Evolutionary conservation across 2,113 vertebrate species (phyloP).

Genomic region (Cyrtonyx montezumae): DNA sequence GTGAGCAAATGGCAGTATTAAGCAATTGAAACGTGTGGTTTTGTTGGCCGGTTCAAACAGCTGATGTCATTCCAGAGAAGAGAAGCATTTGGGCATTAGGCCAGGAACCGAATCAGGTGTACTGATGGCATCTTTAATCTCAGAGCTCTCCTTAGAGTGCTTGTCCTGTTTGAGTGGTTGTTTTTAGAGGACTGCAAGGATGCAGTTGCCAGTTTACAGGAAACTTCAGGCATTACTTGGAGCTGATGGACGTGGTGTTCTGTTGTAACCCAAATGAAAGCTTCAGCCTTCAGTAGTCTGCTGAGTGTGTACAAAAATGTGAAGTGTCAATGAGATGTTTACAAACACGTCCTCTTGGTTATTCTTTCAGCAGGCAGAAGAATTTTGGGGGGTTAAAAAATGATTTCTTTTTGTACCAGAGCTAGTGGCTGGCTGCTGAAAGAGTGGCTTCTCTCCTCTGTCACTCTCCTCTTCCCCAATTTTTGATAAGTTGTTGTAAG

Average conservation of each 20-base stretch:
- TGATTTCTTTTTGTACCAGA: not conserved
- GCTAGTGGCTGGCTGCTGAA: not conserved
- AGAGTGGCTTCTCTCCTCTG: not conserved
- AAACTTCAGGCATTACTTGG: not conserved
- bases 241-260: not conserved
- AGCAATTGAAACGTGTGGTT: not conserved
- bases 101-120: not conserved
- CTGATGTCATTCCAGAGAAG: not conserved
- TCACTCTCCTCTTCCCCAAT: not conserved
- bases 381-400: not conserved
- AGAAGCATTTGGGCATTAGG: not conserved
- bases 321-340: not conserved
- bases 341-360: not conserved
- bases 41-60: not conserved
- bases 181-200: not conserved
- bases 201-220: not conserved
- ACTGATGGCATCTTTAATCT: not conserved
- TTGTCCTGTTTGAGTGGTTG: not conserved
- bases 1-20: not conserved
- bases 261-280: not conserved
- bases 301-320: not conserved
- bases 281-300: not conserved
- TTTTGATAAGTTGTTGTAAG: rapidly evolving
- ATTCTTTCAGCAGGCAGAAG: not conserved
- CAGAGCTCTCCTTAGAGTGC: not conserved